phyloP scores from a whole-genome alignment of 2,888 invertebrate genomes.

The Argynnis bischoffii region DNA sequence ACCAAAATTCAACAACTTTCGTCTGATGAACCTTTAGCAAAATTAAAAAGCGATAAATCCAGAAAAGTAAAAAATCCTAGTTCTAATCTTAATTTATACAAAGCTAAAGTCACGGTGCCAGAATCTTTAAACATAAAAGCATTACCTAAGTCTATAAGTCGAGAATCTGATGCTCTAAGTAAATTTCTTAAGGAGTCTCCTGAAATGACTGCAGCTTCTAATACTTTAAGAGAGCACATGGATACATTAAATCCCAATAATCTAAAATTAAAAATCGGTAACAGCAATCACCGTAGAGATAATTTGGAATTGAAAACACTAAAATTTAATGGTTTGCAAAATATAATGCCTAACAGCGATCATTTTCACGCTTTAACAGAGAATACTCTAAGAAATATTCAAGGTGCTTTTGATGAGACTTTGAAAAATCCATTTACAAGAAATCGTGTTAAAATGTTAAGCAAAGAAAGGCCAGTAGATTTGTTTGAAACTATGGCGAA shows the following conservation, averaged over 20 bases:
- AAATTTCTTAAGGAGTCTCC: neutral
- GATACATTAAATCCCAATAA: conserved; percentile 1
- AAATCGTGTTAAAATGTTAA: conserved; percentile 40
- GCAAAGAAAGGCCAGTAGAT: conserved; percentile 42
- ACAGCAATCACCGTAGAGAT: neutral
- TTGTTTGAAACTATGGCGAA: conserved; percentile 54
- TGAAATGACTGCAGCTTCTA: neutral
- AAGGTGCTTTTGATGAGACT: conserved; percentile 51
- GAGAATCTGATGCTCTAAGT: conserved; percentile 26
- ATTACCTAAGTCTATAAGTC: no score
- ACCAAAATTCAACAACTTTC: neutral
- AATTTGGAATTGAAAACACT: neutral
- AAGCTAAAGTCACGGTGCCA: conserved; percentile 54
- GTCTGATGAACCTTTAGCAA: neutral
- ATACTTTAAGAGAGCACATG: conserved; percentile 2
- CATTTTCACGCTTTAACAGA: conserved; percentile 52
- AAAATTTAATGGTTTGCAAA: conserved; percentile 35
- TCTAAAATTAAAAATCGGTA: neutral
- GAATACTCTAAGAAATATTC: conserved; percentile 53
- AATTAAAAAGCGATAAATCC: neutral
- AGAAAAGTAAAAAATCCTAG: neutral
- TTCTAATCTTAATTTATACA: conserved; percentile 49
- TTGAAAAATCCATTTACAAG: conserved; percentile 43
- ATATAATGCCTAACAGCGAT: conserved; percentile 31
- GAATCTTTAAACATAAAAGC: conserved; percentile 53